Evolutionary conservation across 1,140 invertebrate genomes (phyloP), one percentile per base, ranked within the genome.

Genomic region (Anagrus nilaparvatae): DNA sequence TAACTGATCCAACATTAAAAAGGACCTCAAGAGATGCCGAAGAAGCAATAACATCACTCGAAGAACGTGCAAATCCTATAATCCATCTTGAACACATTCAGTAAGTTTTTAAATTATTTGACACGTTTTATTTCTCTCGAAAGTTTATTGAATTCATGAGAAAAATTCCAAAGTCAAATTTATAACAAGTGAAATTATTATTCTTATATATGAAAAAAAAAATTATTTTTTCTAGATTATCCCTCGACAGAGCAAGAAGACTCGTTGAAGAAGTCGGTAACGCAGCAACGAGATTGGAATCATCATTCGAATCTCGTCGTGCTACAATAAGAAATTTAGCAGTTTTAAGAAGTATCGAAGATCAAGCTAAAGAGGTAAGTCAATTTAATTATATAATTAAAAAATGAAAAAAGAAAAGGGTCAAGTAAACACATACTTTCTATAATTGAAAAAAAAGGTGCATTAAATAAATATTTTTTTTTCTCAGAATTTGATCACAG

Each of bases 321-420:
- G 60, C 64, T 14, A 67, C 62, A 37, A 67, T 69, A 37, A 57
- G 65, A 41, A 69, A 69, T 47, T 55, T 69, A 43, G 59, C 62
- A 14, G 64, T 69, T 39, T 48, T 67, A 18, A 51, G 63, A 21
- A 69, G 60, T 38, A 69, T 69, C 55, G 63, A 69, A 53, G 65
- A 69, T 44, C 65, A 67, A 33, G 64, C 65, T 24, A 54, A 59
- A 38, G 66, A 69, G 63, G 66, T 66, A 37, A 67, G 62, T 59
- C 2, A n/a, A n/a, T n/a, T n/a, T n/a, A n/a, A n/a, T n/a, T n/a
- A n/a, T n/a, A n/a, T n/a, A n/a, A n/a, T n/a, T n/a, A n/a, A n/a
- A n/a, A n/a, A n/a, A n/a, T n/a, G n/a, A n/a, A n/a, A n/a, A n/a
- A n/a, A n/a, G n/a, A n/a, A n/a, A n/a, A n/a, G n/a, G n/a, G n/a